Conservation (phyloP, 1,140 invertebrate genomes). For the Zaprionus lachaisei region DNA sequence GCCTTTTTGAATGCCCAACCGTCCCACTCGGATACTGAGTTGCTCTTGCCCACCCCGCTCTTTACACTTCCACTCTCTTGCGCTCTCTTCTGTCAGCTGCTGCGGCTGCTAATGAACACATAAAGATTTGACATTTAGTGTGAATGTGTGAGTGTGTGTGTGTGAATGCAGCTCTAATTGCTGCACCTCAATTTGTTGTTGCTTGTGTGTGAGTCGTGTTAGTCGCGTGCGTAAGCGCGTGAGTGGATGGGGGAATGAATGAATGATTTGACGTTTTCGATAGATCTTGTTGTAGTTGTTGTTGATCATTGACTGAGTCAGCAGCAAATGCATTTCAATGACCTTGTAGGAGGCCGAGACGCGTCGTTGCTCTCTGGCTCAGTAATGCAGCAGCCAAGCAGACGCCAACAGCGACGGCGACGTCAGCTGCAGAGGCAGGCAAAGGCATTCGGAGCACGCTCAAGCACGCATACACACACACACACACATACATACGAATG, state of each 20-base stretch:
- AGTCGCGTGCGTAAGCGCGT: not conserved
- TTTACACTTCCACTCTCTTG: not conserved
- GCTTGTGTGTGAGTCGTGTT: not conserved
- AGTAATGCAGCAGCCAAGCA: constrained; percentile 17
- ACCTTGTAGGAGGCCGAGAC: constrained; percentile 31
- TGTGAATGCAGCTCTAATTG: constrained; percentile 65
- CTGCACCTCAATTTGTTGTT: constrained; percentile 18
- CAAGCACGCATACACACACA: not conserved
- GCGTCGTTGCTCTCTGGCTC: constrained; percentile 5
- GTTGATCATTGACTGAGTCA: constrained; percentile 23
- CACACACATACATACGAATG: not conserved
- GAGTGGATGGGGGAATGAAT: constrained; percentile 13
- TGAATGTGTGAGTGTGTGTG: not conserved
- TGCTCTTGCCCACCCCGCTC: not conserved
- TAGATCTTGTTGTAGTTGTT: not conserved
- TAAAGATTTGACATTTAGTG: constrained; percentile 10
- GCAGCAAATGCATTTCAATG: constrained; percentile 35
- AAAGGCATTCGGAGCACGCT: not conserved
- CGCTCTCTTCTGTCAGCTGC: not conserved
- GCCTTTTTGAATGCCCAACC: not conserved
- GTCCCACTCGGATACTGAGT: not conserved
- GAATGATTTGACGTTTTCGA: constrained; percentile 17
- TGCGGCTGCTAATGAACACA: constrained; percentile 1
- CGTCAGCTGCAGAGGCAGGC: not conserved
- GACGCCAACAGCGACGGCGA: constrained; percentile 3